phyloP scores from a whole-genome alignment of 2,797 vertebrate genomes.

The Gallinago solitaria region DNA sequence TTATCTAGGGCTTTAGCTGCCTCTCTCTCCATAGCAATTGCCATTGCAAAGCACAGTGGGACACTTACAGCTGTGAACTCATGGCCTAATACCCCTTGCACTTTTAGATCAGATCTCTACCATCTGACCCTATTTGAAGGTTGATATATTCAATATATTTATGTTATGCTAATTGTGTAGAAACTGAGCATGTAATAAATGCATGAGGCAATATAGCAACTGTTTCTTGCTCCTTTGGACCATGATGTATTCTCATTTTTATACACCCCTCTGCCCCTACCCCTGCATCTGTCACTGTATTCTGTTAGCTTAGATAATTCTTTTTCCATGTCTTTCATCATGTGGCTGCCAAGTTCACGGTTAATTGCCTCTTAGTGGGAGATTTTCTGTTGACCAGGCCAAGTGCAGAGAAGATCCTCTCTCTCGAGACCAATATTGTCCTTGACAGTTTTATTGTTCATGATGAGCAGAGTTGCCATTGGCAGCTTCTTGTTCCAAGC shows the following conservation, averaged over 20 bases:
- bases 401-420: background rate
- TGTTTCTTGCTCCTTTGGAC: background rate
- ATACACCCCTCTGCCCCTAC: fast-evolving
- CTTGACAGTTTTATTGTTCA: slow-evolving; percentile 10
- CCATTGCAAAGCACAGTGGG: background rate
- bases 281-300: background rate
- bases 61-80: background rate
- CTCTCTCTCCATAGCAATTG: background rate
- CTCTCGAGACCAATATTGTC: background rate
- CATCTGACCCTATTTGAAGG: fast-evolving
- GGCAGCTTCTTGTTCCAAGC: background rate
- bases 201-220: background rate
- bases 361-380: background rate
- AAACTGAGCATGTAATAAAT: background rate
- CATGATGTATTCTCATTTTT: background rate
- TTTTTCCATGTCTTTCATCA: background rate
- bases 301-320: background rate
- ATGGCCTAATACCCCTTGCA: background rate
- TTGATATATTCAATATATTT: background rate
- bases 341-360: background rate
- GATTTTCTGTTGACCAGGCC: slow-evolving; percentile 9
- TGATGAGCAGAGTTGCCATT: background rate
- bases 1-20: background rate
- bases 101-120: background rate
- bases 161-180: background rate